Base-by-base conservation (phyloP, 2,888 invertebrate species). In the Lasioglossum malachurum region DNA sequence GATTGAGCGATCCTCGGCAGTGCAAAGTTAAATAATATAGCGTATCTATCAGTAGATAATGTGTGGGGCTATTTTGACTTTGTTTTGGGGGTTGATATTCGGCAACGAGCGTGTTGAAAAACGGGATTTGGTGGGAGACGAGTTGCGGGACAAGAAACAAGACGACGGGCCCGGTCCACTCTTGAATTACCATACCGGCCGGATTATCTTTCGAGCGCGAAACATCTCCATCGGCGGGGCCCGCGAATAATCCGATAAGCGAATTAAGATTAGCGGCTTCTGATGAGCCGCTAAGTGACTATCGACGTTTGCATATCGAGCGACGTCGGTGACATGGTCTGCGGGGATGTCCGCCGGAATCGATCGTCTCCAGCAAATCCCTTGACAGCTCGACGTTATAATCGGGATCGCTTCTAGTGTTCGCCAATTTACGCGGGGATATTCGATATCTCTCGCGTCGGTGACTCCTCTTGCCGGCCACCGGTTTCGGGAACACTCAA, bases 261-360 rank as follows among this genome's bases (percentile, higher is more conserved):
- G 95, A 95, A 94, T 95, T 94, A 94, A 95, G 95, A 95, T 95
- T 94, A 95, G 93, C 91, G 82, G 92, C 94, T 94, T 94, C 93
- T 94, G 94, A 94, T 92, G 94, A 93, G 92, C 94, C 94, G 94
- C 94, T 94, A 94, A 94, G 94, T 93, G 92, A 93, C 93, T 92
- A 93, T 92, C 92, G 91, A 89, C 91, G 91, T 94, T 94, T 92
- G 92, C 93, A 91, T 94, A 94, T 94, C 92, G 89, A 80, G 31
- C 89, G 86, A 79, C 84, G 89, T 75, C 83, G 92, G 91, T 92
- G 93, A 94, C 94, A 93, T 84, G 92, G 83, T 80, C 82, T 73
- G 71, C 31, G 27, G 49, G 31, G 8, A 44, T 67, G 57, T 78
- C 67, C 76, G 12, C 19, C 23, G 71, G 74, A 82, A 83, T 84